Evolutionary conservation across 2,113 vertebrate species (phyloP).

Genomic region (Stegastes partitus): DNA sequence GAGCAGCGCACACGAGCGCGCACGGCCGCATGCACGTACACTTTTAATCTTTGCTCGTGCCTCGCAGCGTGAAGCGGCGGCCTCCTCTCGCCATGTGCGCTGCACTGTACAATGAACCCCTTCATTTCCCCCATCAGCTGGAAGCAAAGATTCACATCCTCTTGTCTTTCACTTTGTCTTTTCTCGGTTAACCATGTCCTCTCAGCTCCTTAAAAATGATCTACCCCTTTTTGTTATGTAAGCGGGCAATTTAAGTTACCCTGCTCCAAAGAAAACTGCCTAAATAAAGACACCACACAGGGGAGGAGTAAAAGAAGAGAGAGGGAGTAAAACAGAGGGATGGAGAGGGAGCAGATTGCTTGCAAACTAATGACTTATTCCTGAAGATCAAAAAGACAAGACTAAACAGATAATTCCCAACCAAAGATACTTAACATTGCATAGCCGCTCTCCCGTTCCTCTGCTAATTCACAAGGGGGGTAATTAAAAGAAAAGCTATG

Average conservation of each 20-base stretch:
- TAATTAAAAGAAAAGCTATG: constrained; percentile 76
- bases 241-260: constrained; percentile 68
- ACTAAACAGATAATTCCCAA: constrained; percentile 76
- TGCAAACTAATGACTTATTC: constrained; percentile 76
- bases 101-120: constrained; percentile 52
- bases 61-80: constrained; percentile 25
- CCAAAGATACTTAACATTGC: constrained; percentile 70
- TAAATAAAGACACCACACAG: constrained; percentile 69
- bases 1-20: constrained; percentile 12
- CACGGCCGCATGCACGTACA: constrained; percentile 18
- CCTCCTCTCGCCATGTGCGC: constrained; percentile 42
- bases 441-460: constrained; percentile 51
- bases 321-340: constrained; percentile 44
- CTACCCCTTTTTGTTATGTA: constrained; percentile 64
- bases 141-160: constrained; percentile 41
- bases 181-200: constrained; percentile 32
- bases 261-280: constrained; percentile 58
- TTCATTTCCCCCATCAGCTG: constrained; percentile 54
- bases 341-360: constrained; percentile 59
- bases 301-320: constrained; percentile 44
- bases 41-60: constrained; percentile 48
- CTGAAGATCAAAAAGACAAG: constrained; percentile 72
- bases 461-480: constrained; percentile 74
- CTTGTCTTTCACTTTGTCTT: constrained; percentile 19
- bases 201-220: constrained; percentile 35